Percentiles rank a stretch among this genome's conserved stretches.
phyloP scores from a whole-genome alignment of 2,888 invertebrate genomes.

The Sisyra nigra region DNA sequence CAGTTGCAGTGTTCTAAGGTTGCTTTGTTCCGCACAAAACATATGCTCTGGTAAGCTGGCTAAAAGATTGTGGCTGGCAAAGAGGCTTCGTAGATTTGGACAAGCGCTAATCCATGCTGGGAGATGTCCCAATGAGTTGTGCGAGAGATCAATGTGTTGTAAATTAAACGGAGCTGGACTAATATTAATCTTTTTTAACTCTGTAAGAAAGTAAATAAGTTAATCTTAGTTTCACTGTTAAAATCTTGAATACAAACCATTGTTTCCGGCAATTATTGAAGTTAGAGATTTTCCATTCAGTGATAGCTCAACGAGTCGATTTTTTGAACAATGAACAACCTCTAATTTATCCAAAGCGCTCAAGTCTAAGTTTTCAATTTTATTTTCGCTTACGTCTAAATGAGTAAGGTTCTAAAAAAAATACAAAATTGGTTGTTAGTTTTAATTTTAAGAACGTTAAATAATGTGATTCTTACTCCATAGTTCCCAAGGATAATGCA shows the following conservation, averaged over 20 bases:
- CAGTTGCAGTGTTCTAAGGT: constrained; percentile 54
- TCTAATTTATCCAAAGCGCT: constrained; percentile 63
- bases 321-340: constrained; percentile 61
- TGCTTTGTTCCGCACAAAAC: constrained; percentile 55
- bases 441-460: not conserved
- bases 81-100: constrained; percentile 50
- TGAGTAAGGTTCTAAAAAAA: constrained; percentile 57
- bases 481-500: constrained; percentile 75
- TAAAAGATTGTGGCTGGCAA: constrained; percentile 59
- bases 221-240: not conserved
- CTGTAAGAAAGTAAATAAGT: constrained; percentile 34
- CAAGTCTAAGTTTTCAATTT: constrained; percentile 65
- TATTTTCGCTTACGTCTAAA: constrained; percentile 70
- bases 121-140: constrained; percentile 53
- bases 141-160: constrained; percentile 61
- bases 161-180: constrained; percentile 53
- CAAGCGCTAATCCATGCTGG: constrained; percentile 67
- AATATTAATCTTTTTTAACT: constrained; percentile 51
- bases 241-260: constrained; percentile 38
- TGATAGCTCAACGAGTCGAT: constrained; percentile 56
- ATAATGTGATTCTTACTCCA: constrained; percentile 40
- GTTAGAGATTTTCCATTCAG: constrained; percentile 60
- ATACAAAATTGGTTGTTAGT: not conserved
- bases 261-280: constrained; percentile 66
- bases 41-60: constrained; percentile 54